Conservation (phyloP, 2,888 invertebrate species). For the Bombyx huttoni region DNA sequence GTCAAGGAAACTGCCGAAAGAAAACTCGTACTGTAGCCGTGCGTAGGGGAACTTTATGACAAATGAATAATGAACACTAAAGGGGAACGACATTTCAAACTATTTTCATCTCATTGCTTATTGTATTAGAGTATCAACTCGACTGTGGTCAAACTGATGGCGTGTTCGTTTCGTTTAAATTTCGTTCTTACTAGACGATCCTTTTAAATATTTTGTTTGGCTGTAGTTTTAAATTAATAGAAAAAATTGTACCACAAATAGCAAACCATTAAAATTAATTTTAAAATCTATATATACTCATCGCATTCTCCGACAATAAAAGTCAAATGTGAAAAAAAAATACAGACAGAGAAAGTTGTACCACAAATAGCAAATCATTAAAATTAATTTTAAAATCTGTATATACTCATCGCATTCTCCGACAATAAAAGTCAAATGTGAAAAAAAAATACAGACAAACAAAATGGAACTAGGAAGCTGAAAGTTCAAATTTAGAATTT, state of each 20-base stretch:
- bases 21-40: neutral
- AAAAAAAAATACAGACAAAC: neutral
- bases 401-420: neutral
- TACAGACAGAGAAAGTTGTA: neutral
- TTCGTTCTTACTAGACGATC: no score
- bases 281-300: neutral
- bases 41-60: neutral
- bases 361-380: no score
- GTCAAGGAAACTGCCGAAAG: neutral
- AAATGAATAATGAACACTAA: neutral
- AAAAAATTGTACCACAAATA: no score
- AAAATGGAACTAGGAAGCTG: neutral
- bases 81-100: neutral
- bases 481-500: neutral
- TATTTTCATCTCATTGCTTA: neutral
- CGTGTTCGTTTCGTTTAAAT: neutral
- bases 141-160: neutral
- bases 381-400: neutral
- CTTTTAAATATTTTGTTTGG: no score
- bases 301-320: neutral
- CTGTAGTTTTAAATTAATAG: no score
- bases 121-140: neutral
- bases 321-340: neutral
- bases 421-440: neutral
- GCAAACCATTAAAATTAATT: no score